A percentile compares a stretch with the other conserved stretches of the same genome.
These are phyloP conservation scores for Melanostoma scalare DNA, from an alignment of 2,888 invertebrate species.

Conservation along the genomic window DNA sequence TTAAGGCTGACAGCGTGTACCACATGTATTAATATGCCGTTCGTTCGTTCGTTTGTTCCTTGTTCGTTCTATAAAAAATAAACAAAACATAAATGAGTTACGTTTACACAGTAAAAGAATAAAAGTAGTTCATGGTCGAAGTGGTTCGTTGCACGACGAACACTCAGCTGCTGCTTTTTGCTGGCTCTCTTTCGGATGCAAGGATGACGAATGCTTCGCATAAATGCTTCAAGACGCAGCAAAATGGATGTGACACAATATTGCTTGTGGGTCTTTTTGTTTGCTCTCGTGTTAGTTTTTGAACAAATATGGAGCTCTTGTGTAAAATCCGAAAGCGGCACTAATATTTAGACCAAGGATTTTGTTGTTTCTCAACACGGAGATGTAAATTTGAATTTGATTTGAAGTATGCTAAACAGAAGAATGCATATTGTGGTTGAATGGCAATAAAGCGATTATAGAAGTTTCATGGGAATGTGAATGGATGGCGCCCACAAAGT, in stretches of 20 bases:
- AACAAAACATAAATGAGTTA: conserved; percentile 1
- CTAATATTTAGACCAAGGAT: conserved; percentile 66
- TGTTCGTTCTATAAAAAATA: too few species aligned
- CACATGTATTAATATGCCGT: conserved; percentile 39
- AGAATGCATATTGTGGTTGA: not conserved
- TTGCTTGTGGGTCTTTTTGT: conserved; percentile 56
- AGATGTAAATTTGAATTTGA: conserved; percentile 36
- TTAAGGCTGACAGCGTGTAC: conserved; percentile 44
- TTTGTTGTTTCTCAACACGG: conserved; percentile 24
- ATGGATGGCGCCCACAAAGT: too few species aligned
- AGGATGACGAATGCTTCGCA: conserved; percentile 54
- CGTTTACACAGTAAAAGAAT: conserved; percentile 29
- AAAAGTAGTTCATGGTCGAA: conserved; percentile 65
- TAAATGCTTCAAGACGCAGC: conserved; percentile 35
- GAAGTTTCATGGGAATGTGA: too few species aligned
- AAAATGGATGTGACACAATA: conserved; percentile 58
- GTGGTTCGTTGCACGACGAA: conserved; percentile 61
- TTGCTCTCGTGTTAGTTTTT: conserved; percentile 41
- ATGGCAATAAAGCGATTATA: too few species aligned
- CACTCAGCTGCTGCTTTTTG: not conserved
- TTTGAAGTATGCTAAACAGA: conserved; percentile 22
- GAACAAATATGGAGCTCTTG: conserved; percentile 38
- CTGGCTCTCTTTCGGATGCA: conserved; percentile 38
- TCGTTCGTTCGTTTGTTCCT: too few species aligned
- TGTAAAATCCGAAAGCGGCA: conserved; percentile 53